Conservation (phyloP, 2,113 vertebrate species). For the Malurus melanocephalus region DNA sequence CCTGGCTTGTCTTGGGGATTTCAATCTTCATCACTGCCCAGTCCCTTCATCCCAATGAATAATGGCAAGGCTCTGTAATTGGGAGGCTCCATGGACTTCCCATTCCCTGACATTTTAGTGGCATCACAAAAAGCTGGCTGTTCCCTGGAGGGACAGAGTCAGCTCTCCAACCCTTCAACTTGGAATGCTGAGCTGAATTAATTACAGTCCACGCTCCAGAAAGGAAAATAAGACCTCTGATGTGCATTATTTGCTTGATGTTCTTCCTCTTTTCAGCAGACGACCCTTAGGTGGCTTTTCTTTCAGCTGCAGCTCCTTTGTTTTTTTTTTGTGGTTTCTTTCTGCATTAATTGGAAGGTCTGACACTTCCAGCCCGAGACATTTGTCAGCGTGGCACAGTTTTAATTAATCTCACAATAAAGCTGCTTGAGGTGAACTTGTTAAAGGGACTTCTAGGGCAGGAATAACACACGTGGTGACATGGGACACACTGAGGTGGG, state of each 20-base stretch:
- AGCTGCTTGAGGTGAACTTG: neutral
- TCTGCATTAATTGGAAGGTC: constrained; percentile 72
- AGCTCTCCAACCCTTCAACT: constrained; percentile 17
- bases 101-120: constrained; percentile 2
- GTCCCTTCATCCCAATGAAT: neutral
- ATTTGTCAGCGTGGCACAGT: constrained; percentile 61
- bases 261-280: constrained; percentile 4
- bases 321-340: constrained; percentile 49
- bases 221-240: constrained; percentile 26
- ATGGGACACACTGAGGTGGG: neutral
- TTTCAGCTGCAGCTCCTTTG: constrained; percentile 39
- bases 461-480: neutral
- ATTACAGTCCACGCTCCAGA: constrained; percentile 22
- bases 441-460: neutral
- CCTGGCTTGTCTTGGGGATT: neutral
- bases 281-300: constrained; percentile 17
- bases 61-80: neutral
- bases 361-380: constrained; percentile 64
- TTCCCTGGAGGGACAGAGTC: constrained; percentile 7
- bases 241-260: constrained; percentile 30
- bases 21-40: neutral
- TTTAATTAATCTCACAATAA: constrained; percentile 69
- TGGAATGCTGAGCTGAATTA: constrained; percentile 44
- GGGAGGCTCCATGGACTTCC: neutral
- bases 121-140: constrained; percentile 16